These are phyloP conservation scores for Streblospio benedicti DNA, from an alignment of 1,140 invertebrate genomes.

Conservation along the genomic window DNA sequence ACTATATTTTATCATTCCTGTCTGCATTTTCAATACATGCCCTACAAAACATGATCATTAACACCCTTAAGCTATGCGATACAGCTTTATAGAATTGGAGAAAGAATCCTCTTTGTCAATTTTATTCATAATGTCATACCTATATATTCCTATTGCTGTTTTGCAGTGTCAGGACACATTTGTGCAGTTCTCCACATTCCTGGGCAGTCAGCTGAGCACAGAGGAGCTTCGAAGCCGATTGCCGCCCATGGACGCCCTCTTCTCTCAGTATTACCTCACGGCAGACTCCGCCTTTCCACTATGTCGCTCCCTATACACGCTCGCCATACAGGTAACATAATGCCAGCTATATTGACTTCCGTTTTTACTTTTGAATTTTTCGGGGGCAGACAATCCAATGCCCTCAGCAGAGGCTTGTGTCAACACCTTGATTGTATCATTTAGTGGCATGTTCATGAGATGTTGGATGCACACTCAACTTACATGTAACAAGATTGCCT, in stretches of 20 bases:
- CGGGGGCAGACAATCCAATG: background rate
- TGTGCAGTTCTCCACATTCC: constrained; percentile 93
- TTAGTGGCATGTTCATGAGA: too few relatives aligned
- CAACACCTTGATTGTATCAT: too few relatives aligned
- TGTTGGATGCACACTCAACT: too few relatives aligned
- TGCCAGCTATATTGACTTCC: constrained; percentile 32
- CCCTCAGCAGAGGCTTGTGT: background rate
- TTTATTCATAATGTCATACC: too few relatives aligned
- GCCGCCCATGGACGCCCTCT: constrained; percentile 77
- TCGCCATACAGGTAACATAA: constrained; percentile 80
- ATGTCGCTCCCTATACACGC: constrained; percentile 78
- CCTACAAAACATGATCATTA: too few relatives aligned
- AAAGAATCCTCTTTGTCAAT: too few relatives aligned
- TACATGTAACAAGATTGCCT: too few relatives aligned
- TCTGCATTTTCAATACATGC: too few relatives aligned
- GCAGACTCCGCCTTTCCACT: constrained; percentile 95
- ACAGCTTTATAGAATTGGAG: too few relatives aligned
- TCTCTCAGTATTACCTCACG: constrained; percentile 87
- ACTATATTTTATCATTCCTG: too few relatives aligned
- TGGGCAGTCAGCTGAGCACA: constrained; percentile 81
- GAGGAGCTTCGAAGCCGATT: constrained; percentile 87
- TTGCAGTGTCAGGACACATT: constrained; percentile 91
- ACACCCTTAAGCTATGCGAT: too few relatives aligned
- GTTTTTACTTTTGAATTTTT: constrained; percentile 12
- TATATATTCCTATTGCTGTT: too few relatives aligned